Evolutionary conservation across 53 echinoderm and acorn worm species (phyloP), one percentile per base, ranked within the genome.

Genomic region (Echinometra lucunter): DNA sequence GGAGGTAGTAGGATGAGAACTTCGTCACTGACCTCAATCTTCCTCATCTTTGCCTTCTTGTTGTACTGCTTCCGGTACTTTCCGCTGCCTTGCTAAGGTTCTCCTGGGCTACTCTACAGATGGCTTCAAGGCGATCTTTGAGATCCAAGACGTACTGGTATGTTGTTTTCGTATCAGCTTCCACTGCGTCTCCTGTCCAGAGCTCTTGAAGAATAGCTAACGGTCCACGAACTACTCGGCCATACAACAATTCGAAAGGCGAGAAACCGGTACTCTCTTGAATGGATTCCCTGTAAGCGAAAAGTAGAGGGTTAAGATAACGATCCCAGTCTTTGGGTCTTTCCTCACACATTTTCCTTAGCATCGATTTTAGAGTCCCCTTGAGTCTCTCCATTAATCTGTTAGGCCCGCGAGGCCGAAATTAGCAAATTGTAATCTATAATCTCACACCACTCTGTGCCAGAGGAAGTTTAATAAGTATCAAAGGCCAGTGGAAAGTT

Each of bases 231-330:
- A 94, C 94, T 88, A 47, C 88, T 66, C 94, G 53, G 5, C 89
- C 89, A 89, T 37, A 94, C 27, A 94, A 53, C 4, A 94, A 58
- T 58, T 94, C 89, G 35, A 94, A 94, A 21, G 94, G 89, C 45
- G 94, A 88, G 53, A 94, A 94, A 1, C 94, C 94, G 1, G 88
- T 87, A 63, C 88, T 88, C 40, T 87, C 94, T 37, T 94, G 94
- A 3, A 49, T 23, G 10, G 94, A 60, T 88, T 94, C 94, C 49
- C 94, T 58, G 88, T 94, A 94, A 8, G 49, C 49, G 9, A 49
- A 49, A 4, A 49, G 9, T 4, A 49, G 49, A 9, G 49, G 49
- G 49, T 49, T 44, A 94, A 38, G 37, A 58, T 88, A 9, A 4
- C 94, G 2, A 21, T 94, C 94, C 88, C 94, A 94, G 44, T 94